A percentile compares a stretch with the other conserved stretches of the same genome.
phyloP scores from a whole-genome alignment of 2,797 vertebrate species.

The Heliangelus exortis region DNA sequence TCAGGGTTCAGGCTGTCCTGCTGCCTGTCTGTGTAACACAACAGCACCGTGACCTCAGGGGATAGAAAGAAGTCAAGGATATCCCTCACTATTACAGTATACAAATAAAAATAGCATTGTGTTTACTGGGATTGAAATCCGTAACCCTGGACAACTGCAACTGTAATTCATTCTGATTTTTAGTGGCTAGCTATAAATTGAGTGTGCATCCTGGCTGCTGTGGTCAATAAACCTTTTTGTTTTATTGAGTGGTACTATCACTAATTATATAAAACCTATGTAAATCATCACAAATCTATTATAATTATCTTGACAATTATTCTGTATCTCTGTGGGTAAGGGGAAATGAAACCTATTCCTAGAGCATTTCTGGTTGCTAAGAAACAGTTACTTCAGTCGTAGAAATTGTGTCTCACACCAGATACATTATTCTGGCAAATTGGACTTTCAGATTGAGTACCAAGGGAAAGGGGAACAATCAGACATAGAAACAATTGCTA shows the following conservation, averaged over 20 bases:
- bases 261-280: neutral
- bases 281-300: slow-evolving; percentile 31
- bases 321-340: neutral
- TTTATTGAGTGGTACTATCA: neutral
- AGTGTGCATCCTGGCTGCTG: neutral
- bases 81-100: neutral
- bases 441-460: slow-evolving; percentile 66
- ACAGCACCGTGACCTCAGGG: neutral
- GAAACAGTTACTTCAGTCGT: slow-evolving; percentile 36
- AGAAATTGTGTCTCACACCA: slow-evolving; percentile 63
- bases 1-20: neutral
- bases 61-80: neutral
- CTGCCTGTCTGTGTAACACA: neutral
- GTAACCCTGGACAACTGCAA: neutral
- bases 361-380: slow-evolving; percentile 52
- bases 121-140: neutral
- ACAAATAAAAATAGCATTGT: neutral
- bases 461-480: slow-evolving; percentile 60
- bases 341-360: slow-evolving; percentile 30
- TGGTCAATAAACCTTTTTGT: neutral
- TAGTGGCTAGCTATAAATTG: neutral
- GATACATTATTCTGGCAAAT: slow-evolving; percentile 66
- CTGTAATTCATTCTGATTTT: neutral
- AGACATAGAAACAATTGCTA: slow-evolving; percentile 62
- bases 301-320: slow-evolving; percentile 35